Evolutionary conservation across 2,797 vertebrate genomes (phyloP), one percentile per base, ranked within the genome.

Genomic region (Chloroceryle amazona): DNA sequence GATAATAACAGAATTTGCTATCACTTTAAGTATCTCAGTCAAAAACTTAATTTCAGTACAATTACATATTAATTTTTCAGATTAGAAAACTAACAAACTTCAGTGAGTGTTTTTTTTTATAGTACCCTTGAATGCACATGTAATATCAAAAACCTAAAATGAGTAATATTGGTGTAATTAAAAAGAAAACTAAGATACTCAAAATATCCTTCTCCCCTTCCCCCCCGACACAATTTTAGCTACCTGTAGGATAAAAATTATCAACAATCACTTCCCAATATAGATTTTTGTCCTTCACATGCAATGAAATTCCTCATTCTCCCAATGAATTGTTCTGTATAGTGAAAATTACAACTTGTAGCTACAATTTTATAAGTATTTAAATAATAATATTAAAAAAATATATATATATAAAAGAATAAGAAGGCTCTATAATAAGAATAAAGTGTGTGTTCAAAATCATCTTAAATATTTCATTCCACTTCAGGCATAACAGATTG

Each of bases 11-110:
- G 23, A 13, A 62, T 76, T 61, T 87, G 8, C 18, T 73, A 41
- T 51, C 22, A 58, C 5, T 31, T 90, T 49, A 93, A 73, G 13
- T 37, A 14, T 78, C 33, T 87, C 61, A 81, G 29, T 5, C 2
- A 1, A 86, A 57, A 81, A 89, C 72, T 72, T 87, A 75, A 81
- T 76, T 84, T 13, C 10, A 86, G 74, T 84, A 14, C 10, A 86
- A 94, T 74, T 74, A 67, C 22, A 57, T 83, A 72, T 68, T 55
- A 58, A 33, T 57, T 89, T 52, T 81, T 78, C 33, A 73, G 7
- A 60, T 74, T 78, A 71, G 28, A 87, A 93, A 11, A 39, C 35
- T 76, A 84, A 84, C 79, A 46, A 62, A 37, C 42, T 33, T 62
- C 29, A 62, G 2, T 55, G 7, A 54, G 1, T 55, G 4, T 4